phyloP scores from a whole-genome alignment of 2,113 vertebrate species.

The Lasiurus borealis region DNA sequence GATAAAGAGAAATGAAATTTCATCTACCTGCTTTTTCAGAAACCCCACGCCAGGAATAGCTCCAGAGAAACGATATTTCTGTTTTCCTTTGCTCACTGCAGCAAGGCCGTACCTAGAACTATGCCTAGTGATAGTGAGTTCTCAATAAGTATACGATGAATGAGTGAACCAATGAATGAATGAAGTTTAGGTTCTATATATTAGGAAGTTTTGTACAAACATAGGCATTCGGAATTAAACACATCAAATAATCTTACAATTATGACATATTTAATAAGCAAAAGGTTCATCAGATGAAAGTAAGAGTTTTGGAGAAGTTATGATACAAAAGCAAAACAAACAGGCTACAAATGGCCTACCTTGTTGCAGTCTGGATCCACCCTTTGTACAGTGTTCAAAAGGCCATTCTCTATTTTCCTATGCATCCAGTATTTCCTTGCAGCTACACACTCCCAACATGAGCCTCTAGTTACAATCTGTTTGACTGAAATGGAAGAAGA shows the following conservation, averaged over 20 bases:
- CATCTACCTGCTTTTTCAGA: neutral
- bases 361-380: neutral
- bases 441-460: neutral
- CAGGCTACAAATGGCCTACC: neutral
- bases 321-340: neutral
- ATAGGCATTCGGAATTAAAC: neutral
- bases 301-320: neutral
- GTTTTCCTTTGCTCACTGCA: neutral
- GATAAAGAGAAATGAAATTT: neutral
- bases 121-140: neutral
- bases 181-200: neutral
- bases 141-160: neutral
- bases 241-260: neutral
- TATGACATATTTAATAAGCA: neutral
- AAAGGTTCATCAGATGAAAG: neutral
- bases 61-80: neutral
- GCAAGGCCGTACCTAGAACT: neutral
- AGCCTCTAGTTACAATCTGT: neutral
- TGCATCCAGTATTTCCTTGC: neutral
- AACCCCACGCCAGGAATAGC: neutral
- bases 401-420: neutral
- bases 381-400: neutral
- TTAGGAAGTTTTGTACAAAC: neutral
- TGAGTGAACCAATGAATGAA: rapidly evolving
- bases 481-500: neutral